phyloP scores from a whole-genome alignment of 2,113 vertebrate species.

The Pseudorectes ferrugineus region DNA sequence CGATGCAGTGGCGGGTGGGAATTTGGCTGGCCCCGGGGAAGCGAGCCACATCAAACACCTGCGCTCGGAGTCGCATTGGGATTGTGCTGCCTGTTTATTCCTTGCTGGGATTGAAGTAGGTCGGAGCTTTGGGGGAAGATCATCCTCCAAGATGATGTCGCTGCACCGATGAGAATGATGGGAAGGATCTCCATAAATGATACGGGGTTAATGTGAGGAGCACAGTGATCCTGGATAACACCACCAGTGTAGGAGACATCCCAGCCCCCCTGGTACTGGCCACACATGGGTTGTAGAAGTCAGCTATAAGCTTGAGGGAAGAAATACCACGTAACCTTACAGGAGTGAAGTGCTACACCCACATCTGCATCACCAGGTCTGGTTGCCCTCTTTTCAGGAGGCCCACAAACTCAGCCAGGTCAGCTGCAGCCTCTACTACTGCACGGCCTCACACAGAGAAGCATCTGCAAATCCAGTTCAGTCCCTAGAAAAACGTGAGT shows the following conservation, averaged over 20 bases:
- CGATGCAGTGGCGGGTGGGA: rapidly evolving
- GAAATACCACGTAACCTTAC: rapidly evolving
- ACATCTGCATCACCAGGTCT: not conserved
- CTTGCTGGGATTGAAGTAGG: not conserved
- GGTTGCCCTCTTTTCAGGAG: not conserved
- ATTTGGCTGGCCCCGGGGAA: not conserved
- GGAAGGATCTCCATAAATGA: not conserved
- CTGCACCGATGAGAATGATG: not conserved
- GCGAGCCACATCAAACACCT: not conserved
- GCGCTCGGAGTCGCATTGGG: rapidly evolving
- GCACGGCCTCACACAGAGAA: rapidly evolving
- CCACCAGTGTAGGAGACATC: not conserved
- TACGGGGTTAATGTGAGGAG: rapidly evolving
- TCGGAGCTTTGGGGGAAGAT: not conserved
- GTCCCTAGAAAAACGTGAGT: not conserved
- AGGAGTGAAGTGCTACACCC: not conserved
- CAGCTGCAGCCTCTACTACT: not conserved
- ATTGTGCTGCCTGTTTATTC: not conserved
- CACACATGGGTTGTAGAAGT: rapidly evolving
- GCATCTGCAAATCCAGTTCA: not conserved
- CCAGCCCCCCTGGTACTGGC: not conserved
- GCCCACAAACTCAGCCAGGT: not conserved
- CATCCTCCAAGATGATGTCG: not conserved
- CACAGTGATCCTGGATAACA: not conserved
- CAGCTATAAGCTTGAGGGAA: not conserved